phyloP scores from a whole-genome alignment of 2,888 invertebrate genomes.

The Cabera pusaria region DNA sequence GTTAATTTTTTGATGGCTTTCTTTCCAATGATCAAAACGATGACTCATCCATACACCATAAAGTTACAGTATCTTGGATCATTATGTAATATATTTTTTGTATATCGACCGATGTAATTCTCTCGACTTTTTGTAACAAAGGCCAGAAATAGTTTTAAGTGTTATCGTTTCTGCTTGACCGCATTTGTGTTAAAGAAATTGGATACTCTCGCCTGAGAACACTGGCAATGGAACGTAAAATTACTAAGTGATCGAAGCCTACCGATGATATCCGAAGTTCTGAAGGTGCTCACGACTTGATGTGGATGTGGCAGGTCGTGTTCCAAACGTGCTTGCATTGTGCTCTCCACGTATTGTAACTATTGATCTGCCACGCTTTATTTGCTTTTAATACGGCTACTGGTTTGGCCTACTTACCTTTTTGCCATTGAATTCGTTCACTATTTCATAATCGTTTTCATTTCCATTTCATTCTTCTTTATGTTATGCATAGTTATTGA shows the following conservation, averaged over 20 bases:
- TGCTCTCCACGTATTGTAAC: constrained; percentile 54
- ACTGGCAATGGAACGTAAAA: constrained; percentile 75
- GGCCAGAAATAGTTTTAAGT: constrained; percentile 61
- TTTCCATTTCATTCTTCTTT: constrained; percentile 18
- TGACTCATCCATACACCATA: constrained; percentile 18
- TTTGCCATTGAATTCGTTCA: constrained; percentile 20
- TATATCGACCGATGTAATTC: too few relatives aligned
- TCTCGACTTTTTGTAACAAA: constrained; percentile 45
- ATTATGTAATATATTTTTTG: constrained; percentile 23
- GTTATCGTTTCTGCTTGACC: constrained; percentile 67
- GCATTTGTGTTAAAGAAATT: constrained; percentile 69
- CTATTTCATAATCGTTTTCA: constrained; percentile 19
- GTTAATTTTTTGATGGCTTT: constrained; percentile 61
- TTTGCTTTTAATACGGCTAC: constrained; percentile 55
- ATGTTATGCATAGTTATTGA: constrained; percentile 2
- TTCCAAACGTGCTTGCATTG: constrained; percentile 40
- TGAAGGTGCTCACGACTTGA: constrained; percentile 31
- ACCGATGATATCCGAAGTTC: constrained; percentile 43
- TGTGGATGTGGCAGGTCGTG: constrained; percentile 32
- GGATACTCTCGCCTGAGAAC: constrained; percentile 72
- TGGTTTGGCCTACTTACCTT: constrained; percentile 36
- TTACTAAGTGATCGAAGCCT: constrained; percentile 63
- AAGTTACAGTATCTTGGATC: constrained; percentile 7
- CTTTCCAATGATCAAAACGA: constrained; percentile 35
- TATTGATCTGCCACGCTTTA: constrained; percentile 56